phyloP scores from a whole-genome alignment of 2,113 vertebrate genomes.

The Casuarius casuarius region DNA sequence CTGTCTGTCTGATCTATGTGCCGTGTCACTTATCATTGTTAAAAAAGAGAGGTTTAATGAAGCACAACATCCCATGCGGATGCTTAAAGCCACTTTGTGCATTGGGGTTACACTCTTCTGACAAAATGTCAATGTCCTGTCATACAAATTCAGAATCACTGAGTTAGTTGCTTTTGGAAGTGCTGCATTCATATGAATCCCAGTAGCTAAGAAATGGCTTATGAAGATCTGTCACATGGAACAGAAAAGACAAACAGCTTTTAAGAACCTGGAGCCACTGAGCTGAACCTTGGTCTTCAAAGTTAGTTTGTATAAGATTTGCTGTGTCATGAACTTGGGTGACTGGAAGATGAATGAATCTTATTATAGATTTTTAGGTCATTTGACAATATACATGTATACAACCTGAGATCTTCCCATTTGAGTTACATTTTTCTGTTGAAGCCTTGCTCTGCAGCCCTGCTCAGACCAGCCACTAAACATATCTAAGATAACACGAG shows the following conservation, averaged over 20 bases:
- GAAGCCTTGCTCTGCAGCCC: background rate
- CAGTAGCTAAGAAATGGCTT: background rate
- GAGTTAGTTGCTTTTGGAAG: background rate
- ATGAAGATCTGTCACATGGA: background rate
- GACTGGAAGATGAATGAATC: background rate
- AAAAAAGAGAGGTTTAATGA: constrained; percentile 5
- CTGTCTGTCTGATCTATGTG: background rate
- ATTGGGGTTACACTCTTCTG: constrained; percentile 19
- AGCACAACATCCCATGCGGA: background rate
- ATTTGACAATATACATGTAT: fast-evolving
- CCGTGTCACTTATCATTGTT: constrained; percentile 23
- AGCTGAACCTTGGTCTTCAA: background rate
- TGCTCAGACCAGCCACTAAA: background rate
- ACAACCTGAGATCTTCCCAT: background rate
- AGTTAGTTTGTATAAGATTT: background rate
- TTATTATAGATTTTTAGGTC: background rate
- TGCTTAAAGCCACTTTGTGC: constrained; percentile 43
- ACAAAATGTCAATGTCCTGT: constrained; percentile 64
- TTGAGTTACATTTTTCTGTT: background rate
- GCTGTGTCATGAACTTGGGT: background rate
- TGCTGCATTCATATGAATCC: background rate
- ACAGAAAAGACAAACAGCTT: background rate
- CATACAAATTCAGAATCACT: constrained; percentile 45
- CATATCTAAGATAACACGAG: background rate
- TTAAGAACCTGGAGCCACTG: background rate